Percentiles rank a stretch among this genome's conserved stretches.
phyloP scores from a whole-genome alignment of 2,113 vertebrate genomes.

The Naja naja region DNA sequence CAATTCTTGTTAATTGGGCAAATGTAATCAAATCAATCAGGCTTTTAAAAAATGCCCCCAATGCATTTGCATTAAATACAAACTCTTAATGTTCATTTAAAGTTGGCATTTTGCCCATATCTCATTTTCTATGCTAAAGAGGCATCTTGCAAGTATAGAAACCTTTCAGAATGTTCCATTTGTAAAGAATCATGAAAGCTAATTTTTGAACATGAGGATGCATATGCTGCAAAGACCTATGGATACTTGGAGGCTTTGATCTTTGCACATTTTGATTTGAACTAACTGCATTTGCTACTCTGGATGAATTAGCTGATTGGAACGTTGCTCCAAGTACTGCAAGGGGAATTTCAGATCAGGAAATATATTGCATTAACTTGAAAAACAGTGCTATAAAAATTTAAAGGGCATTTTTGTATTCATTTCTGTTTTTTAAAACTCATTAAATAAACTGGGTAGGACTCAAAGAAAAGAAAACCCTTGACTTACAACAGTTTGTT shows the following conservation, averaged over 20 bases:
- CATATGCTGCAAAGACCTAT: background rate
- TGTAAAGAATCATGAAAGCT: background rate
- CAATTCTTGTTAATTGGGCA: constrained; percentile 44
- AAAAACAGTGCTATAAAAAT: background rate
- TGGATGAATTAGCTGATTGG: background rate
- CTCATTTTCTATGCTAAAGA: constrained; percentile 14
- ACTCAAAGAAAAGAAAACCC: background rate
- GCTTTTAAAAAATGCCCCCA: constrained; percentile 11
- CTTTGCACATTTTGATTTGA: background rate
- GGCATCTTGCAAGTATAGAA: constrained; percentile 2
- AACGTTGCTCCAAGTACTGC: background rate
- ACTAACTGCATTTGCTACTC: background rate
- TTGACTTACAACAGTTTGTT: background rate
- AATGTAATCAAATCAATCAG: constrained; percentile 53
- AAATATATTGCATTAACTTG: background rate
- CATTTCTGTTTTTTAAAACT: background rate
- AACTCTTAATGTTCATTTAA: constrained; percentile 43
- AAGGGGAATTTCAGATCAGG: background rate
- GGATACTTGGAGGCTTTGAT: background rate
- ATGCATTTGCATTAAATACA: constrained; percentile 3
- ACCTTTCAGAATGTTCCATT: background rate
- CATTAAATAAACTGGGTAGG: background rate
- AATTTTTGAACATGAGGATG: background rate
- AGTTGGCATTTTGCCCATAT: constrained; percentile 31
- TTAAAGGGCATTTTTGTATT: background rate